Evolutionary conservation across 2,113 vertebrate species (phyloP), one percentile per base, ranked within the genome.

Genomic region (Chloebia gouldiae): DNA sequence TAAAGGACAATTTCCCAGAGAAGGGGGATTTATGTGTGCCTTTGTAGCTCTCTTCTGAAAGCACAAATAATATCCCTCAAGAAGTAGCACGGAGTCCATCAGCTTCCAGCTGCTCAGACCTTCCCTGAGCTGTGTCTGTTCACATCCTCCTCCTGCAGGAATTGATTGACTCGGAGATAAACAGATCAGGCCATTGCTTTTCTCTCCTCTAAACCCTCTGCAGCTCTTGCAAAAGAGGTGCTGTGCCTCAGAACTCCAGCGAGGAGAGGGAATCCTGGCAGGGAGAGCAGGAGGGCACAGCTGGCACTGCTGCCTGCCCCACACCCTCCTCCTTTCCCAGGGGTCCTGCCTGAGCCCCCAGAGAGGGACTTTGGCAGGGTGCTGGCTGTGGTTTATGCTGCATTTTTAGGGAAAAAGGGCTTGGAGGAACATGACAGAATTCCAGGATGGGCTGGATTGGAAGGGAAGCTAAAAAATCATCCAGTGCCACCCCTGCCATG

Each of bases 41-140:
- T 91, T 47, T 64, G 45, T 72, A 57, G 51, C 10, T 88, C 78
- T 91, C 20, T 24, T 83, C 80, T 70, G 59, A 80, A 83, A 92
- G 64, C 45, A 95, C 86, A 92, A 82, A 82, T 72, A 80, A 56
- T 23, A 65, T 47, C 44, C 64, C 93, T 78, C 19, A 19, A 88
- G 91, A 72, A 90, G 72, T 37, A 30, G 72, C 31, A 77, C 50
- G 5, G 47, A 88, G 64, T 73, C 69, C 89, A 81, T 91, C 76
- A 90, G 68, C 68, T 83, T 87, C 68, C 54, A 87, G 54, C 84
- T 87, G 84, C 70, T 91, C 73, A 71, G 81, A 18, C n/a, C 61
- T 76, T 93, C 69, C 51, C 2, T 73, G 54, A 31, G 30, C 30
- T 50, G 37, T 31, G 56, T 11, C 72, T 93, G n/a, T 19, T 64